phyloP scores from a whole-genome alignment of 2,888 invertebrate species.

The Leptodirus hochenwartii region DNA sequence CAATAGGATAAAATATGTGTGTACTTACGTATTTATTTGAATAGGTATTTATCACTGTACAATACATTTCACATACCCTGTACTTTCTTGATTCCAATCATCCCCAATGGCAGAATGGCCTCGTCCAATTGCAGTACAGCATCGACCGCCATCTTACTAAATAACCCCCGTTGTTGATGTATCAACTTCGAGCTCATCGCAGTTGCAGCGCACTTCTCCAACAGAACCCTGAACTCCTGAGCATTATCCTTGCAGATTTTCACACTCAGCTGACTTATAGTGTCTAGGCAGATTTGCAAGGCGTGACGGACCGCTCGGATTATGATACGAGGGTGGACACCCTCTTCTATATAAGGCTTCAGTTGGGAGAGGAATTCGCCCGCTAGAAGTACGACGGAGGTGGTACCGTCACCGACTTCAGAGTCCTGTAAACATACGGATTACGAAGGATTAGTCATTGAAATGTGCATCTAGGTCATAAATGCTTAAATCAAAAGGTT shows the following conservation, averaged over 20 bases:
- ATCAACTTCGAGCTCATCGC: constrained; percentile 96
- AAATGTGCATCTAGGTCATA: no score
- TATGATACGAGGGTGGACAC: constrained; percentile 85
- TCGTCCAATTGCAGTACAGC: constrained; percentile 85
- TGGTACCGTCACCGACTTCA: constrained; percentile 98
- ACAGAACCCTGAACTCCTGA: constrained; percentile 41
- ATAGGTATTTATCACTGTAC: neutral
- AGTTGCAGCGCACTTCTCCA: constrained; percentile 86
- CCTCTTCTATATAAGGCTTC: constrained; percentile 93
- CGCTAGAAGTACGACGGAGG: constrained; percentile 88
- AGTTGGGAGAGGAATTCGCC: constrained; percentile 90
- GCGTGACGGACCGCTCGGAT: constrained; percentile 79
- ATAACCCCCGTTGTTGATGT: constrained; percentile 87
- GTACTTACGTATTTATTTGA: constrained; percentile 12
- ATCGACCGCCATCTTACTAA: constrained; percentile 94
- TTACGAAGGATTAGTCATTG: no score
- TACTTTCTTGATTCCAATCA: constrained; percentile 99
- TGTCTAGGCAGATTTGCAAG: constrained; percentile 60
- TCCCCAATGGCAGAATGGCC: constrained; percentile 82
- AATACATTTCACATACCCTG: no score
- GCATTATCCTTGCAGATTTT: constrained; percentile 48
- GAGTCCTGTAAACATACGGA: no score
- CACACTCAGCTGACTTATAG: constrained; percentile 68
- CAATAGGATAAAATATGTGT: no score
- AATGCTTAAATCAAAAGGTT: no score